phyloP scores from a whole-genome alignment of 2,113 vertebrate species.

The Pterophyllum scalare region DNA sequence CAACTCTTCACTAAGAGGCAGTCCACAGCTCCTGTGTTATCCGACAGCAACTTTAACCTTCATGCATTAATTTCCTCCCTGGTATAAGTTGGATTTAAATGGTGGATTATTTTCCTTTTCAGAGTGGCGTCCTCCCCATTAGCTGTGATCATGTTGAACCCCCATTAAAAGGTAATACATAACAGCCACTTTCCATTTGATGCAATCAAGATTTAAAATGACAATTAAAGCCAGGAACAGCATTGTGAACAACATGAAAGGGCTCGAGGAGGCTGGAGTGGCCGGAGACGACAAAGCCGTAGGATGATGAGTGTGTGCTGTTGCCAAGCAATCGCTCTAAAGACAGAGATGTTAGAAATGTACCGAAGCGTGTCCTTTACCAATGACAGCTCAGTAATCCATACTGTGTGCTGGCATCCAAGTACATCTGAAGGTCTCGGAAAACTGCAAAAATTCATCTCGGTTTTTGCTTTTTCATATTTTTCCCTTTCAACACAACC shows the following conservation, averaged over 20 bases:
- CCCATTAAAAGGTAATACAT: neutral
- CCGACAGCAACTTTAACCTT: slow-evolving; percentile 17
- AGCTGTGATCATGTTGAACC: neutral
- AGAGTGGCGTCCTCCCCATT: neutral
- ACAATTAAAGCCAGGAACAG: slow-evolving; percentile 10
- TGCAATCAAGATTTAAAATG: slow-evolving; percentile 22
- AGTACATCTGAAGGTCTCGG: neutral
- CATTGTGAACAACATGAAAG: neutral
- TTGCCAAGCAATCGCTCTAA: slow-evolving; percentile 18
- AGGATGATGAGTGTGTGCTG: slow-evolving; percentile 3
- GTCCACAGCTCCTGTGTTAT: neutral
- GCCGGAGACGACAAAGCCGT: neutral
- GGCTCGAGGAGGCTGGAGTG: slow-evolving; percentile 15
- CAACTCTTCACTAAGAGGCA: neutral
- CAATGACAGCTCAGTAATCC: slow-evolving; percentile 20
- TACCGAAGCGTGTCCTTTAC: neutral
- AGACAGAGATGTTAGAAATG: neutral
- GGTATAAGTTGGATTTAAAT: neutral
- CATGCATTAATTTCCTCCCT: slow-evolving; percentile 1
- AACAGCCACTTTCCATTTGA: slow-evolving; percentile 16
- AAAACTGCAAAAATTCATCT: neutral
- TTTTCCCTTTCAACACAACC: neutral
- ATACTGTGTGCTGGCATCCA: neutral
- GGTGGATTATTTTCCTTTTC: slow-evolving; percentile 4
- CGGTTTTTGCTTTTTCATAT: neutral